Evolutionary conservation across 2,113 vertebrate genomes (phyloP), one percentile per base, ranked within the genome.

Genomic region (Myotis lucifugus): DNA sequence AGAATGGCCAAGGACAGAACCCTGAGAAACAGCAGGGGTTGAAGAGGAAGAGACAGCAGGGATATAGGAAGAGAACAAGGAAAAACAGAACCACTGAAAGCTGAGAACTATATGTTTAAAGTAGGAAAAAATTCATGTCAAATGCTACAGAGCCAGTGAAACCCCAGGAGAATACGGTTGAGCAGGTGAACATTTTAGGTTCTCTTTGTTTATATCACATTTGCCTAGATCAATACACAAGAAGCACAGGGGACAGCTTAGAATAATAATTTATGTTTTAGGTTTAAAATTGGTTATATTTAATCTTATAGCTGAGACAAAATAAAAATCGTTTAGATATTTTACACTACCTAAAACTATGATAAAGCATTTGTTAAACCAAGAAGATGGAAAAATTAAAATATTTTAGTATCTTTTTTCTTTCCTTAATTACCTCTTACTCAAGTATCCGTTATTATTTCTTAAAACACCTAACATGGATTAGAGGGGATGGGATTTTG

Each of bases 281-380:
- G 64, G 81, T 83, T 95, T 87, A 87, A 93, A 78, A 87, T 52
- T 83, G 42, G 76, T 72, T 87, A 82, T 70, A 87, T 77, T 76
- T 78, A 87, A 87, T 18, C 64, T 87, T 90, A 4, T 3, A 84
- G 61, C 42, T 93, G 88, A 93, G 54, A 88, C 25, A 21, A 96
- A 93, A 83, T 88, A 46, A 93, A 84, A 87, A 96, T 82, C 50
- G 69, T 40, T 37, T 93, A 82, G 69, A 56, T 87, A 83, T 50
- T 66, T 94, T 85, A 85, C 92, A 70, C 32, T 72, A 93, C 10
- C 61, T 83, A 66, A 93, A 93, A 93, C 10, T 82, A 52, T 74
- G 27, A 48, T 59, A 83, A 93, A 95, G 17, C 61, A 86, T 48
- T 85, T 91, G 67, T 85, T 92, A 93, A 93, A 82, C 23, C 50